A percentile compares a stretch with the other conserved stretches of the same genome.
Evolutionary conservation across 2,113 vertebrate genomes (phyloP).

Genomic region (Pachyramphus minor): DNA sequence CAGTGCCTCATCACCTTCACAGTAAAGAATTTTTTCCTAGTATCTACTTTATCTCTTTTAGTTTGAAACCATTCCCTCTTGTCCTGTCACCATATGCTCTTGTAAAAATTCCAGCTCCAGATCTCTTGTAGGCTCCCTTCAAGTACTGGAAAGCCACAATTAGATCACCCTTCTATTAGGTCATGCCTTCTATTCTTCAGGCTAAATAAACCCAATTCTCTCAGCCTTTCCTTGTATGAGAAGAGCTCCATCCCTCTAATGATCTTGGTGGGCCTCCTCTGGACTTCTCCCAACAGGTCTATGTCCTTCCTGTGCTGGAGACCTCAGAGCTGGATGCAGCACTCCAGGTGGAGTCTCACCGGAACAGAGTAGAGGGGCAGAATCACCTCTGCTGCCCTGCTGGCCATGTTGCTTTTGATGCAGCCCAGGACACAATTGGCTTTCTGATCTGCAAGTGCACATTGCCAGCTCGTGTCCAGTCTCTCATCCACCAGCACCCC

Average conservation of each 20-base stretch:
- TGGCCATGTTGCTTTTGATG: fast-evolving
- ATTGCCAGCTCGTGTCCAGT: neutral
- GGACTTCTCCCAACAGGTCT: neutral
- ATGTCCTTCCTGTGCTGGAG: neutral
- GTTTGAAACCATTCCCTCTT: neutral
- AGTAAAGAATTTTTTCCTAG: neutral
- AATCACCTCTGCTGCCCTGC: fast-evolving
- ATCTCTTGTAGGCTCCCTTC: neutral
- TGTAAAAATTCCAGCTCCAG: neutral
- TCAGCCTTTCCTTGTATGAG: neutral
- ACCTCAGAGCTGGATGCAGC: neutral
- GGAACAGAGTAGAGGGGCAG: neutral
- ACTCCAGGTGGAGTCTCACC: fast-evolving
- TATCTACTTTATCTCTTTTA: too few species aligned
- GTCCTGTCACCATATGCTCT: neutral
- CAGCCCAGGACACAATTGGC: fast-evolving
- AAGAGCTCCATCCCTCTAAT: neutral
- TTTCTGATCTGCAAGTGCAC: neutral
- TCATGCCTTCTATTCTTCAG: neutral
- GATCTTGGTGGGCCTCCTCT: neutral
- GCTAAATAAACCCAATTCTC: neutral
- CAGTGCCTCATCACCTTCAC: neutral
- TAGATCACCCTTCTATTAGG: neutral
- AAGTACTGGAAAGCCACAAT: too few species aligned
- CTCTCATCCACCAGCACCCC: neutral